Evolutionary conservation across 2,888 invertebrate genomes (phyloP).

Genomic region (Tinea trinotella): DNA sequence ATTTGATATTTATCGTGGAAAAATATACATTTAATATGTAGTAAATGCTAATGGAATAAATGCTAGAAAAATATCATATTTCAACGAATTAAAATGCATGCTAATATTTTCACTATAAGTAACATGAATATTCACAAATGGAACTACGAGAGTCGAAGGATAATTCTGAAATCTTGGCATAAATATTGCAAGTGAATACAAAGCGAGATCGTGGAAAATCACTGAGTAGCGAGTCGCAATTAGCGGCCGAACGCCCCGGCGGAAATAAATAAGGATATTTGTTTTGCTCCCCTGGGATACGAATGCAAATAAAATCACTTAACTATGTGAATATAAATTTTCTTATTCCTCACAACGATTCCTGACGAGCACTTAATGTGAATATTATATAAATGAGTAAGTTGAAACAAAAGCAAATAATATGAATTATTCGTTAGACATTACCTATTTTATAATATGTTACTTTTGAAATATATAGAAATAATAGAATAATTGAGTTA

Average conservation of each 20-base stretch:
- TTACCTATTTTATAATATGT: no score
- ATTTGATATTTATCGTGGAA: not conserved
- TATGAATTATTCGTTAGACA: no score
- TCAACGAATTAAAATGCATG: constrained; percentile 6
- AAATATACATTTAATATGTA: no score
- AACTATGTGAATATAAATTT: constrained; percentile 7
- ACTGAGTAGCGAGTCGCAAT: constrained; percentile 58
- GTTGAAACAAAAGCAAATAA: no score
- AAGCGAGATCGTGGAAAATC: constrained; percentile 61
- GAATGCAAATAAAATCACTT: constrained; percentile 36
- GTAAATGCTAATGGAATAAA: not conserved
- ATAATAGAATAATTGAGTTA: not conserved
- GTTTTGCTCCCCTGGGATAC: constrained; percentile 37
- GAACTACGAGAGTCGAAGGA: constrained; percentile 7
- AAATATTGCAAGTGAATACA: constrained; percentile 44
- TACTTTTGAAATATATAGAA: no score
- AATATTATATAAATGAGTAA: no score
- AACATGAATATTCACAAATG: constrained; percentile 10
- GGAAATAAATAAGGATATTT: constrained; percentile 68
- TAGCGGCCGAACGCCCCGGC: constrained; percentile 63
- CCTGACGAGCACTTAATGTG: not conserved
- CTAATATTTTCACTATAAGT: constrained; percentile 12
- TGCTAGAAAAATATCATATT: not conserved
- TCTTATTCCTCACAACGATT: not conserved
- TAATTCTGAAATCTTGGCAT: constrained; percentile 28